These are phyloP conservation scores for Acrocephalus kingi DNA, from an alignment of 2,113 vertebrate species.

Conservation along the genomic window DNA sequence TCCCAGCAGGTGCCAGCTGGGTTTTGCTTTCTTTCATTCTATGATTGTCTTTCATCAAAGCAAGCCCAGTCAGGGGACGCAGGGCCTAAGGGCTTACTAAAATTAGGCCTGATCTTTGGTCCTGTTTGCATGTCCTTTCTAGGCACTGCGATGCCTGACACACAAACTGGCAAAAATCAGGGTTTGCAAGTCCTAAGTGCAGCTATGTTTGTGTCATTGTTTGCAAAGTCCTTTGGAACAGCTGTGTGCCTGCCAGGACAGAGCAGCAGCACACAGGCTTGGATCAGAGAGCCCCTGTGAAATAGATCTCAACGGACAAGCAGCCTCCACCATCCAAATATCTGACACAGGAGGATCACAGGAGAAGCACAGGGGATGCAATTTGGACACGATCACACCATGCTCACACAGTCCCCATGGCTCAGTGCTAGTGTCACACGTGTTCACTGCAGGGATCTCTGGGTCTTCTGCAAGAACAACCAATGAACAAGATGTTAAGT, in stretches of 20 bases:
- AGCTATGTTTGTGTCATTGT: neutral
- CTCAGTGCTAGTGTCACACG: neutral
- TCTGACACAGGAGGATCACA: neutral
- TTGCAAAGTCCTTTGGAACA: constrained; percentile 7
- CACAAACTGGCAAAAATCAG: neutral
- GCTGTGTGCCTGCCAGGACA: neutral
- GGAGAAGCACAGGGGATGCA: fast-evolving
- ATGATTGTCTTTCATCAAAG: constrained; percentile 19
- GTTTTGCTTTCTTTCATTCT: constrained; percentile 45
- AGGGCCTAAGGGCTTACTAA: constrained; percentile 44
- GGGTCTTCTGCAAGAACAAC: neutral
- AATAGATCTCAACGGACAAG: neutral
- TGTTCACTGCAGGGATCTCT: neutral
- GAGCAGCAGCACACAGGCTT: neutral
- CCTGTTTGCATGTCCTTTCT: neutral
- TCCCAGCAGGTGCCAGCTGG: constrained; percentile 54
- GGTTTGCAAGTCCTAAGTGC: constrained; percentile 56
- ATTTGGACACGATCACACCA: neutral
- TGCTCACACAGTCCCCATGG: neutral
- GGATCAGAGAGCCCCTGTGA: neutral
- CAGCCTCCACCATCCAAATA: neutral
- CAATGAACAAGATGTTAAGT: neutral
- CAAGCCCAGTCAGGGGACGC: neutral
- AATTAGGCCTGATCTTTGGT: constrained; percentile 65
- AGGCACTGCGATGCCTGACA: neutral